phyloP scores from a whole-genome alignment of 2,113 vertebrate genomes.

The Prinia subflava region DNA sequence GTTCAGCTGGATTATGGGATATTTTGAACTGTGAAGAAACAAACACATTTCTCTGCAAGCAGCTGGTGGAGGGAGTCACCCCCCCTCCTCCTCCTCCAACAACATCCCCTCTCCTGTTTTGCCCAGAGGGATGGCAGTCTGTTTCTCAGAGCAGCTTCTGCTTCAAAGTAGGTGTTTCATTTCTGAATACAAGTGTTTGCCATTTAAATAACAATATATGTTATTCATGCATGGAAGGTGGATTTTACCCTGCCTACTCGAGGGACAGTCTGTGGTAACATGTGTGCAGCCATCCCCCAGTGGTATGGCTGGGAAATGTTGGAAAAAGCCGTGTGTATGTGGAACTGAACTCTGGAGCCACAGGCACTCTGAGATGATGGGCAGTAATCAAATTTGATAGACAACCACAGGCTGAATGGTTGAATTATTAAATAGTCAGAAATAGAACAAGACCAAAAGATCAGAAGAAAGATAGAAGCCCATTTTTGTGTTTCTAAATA shows the following conservation, averaged over 20 bases:
- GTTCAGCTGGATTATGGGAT: conserved; percentile 90
- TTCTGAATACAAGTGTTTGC: neutral
- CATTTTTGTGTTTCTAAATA: neutral
- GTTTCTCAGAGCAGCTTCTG: conserved; percentile 66
- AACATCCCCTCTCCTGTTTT: conserved; percentile 68
- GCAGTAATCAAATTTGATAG: neutral
- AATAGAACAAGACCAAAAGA: neutral
- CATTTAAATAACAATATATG: neutral
- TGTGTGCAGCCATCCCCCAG: neutral
- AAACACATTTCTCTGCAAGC: conserved; percentile 90
- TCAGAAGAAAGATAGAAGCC: neutral
- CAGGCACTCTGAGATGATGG: neutral
- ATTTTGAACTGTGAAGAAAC: conserved; percentile 81
- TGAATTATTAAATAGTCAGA: neutral
- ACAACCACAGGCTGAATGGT: neutral
- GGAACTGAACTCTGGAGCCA: neutral
- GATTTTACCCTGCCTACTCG: neutral
- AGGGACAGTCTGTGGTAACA: neutral
- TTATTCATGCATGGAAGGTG: neutral
- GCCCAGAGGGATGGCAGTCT: conserved; percentile 77
- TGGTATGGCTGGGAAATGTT: neutral
- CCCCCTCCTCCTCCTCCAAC: conserved; percentile 76
- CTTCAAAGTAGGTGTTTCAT: conserved; percentile 76
- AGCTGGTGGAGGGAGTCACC: conserved; percentile 78
- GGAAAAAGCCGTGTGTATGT: neutral